Evolutionary conservation across 1,140 invertebrate species (phyloP), one percentile per base, ranked within the genome.

Genomic region (Schlechtendalia chinensis): DNA sequence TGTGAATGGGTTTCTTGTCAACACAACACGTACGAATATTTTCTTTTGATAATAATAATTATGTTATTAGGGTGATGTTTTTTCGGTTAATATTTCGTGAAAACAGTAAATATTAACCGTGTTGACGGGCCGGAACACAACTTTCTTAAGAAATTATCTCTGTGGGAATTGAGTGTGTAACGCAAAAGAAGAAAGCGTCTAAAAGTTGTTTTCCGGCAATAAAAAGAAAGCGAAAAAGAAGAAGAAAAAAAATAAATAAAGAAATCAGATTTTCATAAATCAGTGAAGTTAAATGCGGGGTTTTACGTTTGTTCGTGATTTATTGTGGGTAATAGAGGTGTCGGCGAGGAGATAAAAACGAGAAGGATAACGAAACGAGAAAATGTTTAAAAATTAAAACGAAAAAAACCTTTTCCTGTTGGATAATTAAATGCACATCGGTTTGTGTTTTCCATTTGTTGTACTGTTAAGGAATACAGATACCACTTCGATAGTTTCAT

Each of bases 261-360:
- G 58, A 79, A 79, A 79, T 79, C 58, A 63, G 32, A 79, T 79
- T 79, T 79, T 45, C 58, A 79, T 79, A 63, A 79, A 79, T 79
- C 58, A 79, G 22, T 45, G 58, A 24, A 61, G 58, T 79, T 39
- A 79, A 79, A 79, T 10, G 74, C n/a, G 1, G 58, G 56, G 58
- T 61, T 72, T 72, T 59, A 61, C 22, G 58, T 59, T 50, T 79
- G 75, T 79, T 59, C 58, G 58, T 79, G 58, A 79, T 79, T 79
- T 63, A 63, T 79, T 77, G 58, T 61, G 16, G 61, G 39, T 29
- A 59, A 50, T 63, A 6, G 24, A 79, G 58, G 56, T 79, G 39
- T 79, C 22, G 24, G 22, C 17, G 39, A 61, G 39, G 24, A 63
- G 58, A 79, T 79, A 79, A 79, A 47, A 63, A 24, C 10, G 22